Percentiles rank a stretch among this genome's conserved stretches.
These are phyloP conservation scores for Siniperca obscura DNA, from an alignment of 2,797 vertebrate species.

Conservation along the genomic window DNA sequence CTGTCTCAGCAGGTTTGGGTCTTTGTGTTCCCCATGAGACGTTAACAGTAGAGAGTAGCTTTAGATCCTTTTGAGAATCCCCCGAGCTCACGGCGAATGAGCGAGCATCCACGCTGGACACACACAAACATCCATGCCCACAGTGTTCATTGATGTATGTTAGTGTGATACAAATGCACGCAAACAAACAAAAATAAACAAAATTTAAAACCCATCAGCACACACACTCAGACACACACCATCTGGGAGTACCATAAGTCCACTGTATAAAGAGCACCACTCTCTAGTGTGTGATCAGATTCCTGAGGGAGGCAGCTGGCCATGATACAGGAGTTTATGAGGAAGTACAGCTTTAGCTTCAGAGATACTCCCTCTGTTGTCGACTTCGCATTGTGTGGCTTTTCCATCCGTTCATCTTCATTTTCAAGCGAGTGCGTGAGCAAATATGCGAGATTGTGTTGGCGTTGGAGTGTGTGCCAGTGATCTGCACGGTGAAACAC, in stretches of 20 bases:
- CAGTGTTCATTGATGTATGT: slow-evolving; percentile 47
- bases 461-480: slow-evolving; percentile 18
- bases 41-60: slow-evolving; percentile 38
- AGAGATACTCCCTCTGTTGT: slow-evolving; percentile 26
- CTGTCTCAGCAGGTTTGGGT: slow-evolving; percentile 48
- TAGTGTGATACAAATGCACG: slow-evolving; percentile 37
- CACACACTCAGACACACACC: slow-evolving; percentile 26
- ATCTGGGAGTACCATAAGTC: slow-evolving; percentile 66
- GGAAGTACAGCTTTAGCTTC: slow-evolving; percentile 36
- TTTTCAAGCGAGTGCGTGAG: slow-evolving; percentile 25
- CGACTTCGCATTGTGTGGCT: slow-evolving; percentile 18
- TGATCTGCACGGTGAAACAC: slow-evolving; percentile 18
- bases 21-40: slow-evolving; percentile 52
- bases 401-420: slow-evolving; percentile 37
- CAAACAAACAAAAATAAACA: slow-evolving; percentile 52
- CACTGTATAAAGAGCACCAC: slow-evolving; percentile 49
- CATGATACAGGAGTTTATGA: slow-evolving; percentile 47
- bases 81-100: slow-evolving; percentile 16
- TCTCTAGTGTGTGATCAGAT: slow-evolving; percentile 50
- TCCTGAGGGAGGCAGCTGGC: slow-evolving; percentile 49
- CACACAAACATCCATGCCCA: slow-evolving; percentile 20
- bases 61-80: slow-evolving; percentile 50
- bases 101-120: slow-evolving; percentile 15
- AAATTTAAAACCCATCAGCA: slow-evolving; percentile 13
- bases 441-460: slow-evolving; percentile 33